Percentiles rank a stretch among this genome's conserved stretches.
Conservation (phyloP, 2,797 vertebrate genomes). For the Alfaro cultratus region DNA sequence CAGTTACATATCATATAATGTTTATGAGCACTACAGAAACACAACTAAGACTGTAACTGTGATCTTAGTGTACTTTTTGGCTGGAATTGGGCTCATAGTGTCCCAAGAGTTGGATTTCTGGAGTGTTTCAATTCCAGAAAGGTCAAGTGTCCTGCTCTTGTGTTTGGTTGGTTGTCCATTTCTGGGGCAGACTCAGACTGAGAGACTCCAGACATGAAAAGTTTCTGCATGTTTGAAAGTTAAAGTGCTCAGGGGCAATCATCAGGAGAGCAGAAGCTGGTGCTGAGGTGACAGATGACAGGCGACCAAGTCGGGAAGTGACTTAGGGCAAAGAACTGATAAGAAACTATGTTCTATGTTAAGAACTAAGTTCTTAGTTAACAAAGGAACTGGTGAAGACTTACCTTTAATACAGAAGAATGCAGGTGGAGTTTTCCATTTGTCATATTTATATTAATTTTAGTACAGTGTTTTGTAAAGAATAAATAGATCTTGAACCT, state of each 20-base stretch:
- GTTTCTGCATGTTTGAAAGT: conserved; percentile 37
- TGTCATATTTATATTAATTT: conserved; percentile 2
- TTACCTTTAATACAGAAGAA: conserved; percentile 65
- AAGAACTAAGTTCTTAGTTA: conserved; percentile 40
- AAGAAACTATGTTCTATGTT: conserved; percentile 9
- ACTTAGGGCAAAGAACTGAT: conserved; percentile 24
- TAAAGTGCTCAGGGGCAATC: conserved; percentile 44
- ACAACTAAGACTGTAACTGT: not conserved
- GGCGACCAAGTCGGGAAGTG: conserved; percentile 19
- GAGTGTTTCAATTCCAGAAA: conserved; percentile 21
- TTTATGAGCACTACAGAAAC: not conserved
- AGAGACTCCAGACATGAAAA: conserved; percentile 36
- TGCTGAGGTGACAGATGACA: conserved; percentile 28
- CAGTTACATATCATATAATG: not conserved
- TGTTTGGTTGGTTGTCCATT: conserved; percentile 51
- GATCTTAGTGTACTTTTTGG: conserved; percentile 17
- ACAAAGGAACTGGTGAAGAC: conserved; percentile 42
- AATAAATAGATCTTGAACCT: not conserved
- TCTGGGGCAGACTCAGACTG: conserved; percentile 45
- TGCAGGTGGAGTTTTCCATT: conserved; percentile 9
- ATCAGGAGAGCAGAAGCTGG: conserved; percentile 15
- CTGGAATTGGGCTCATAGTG: conserved; percentile 20
- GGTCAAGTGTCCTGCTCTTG: conserved; percentile 49
- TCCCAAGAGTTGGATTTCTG: conserved; percentile 19
- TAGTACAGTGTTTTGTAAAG: not conserved